phyloP scores from a whole-genome alignment of 2,888 invertebrate species.

The Stenurella melanura region DNA sequence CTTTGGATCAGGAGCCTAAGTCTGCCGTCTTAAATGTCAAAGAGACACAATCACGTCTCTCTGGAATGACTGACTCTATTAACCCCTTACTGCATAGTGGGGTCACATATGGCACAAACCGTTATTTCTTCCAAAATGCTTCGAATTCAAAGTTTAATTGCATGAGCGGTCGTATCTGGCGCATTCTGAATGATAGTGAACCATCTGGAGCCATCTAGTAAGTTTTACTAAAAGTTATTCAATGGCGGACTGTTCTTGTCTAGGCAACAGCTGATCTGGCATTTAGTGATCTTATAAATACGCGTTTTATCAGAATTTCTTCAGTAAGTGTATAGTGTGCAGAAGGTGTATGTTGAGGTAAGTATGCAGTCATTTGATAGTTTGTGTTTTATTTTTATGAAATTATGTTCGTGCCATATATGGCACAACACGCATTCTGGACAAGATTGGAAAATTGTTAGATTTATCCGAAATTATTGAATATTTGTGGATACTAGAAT shows the following conservation, averaged over 20 bases:
- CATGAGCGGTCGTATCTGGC: no score
- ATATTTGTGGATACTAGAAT: constrained; percentile 10
- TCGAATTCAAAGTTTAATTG: no score
- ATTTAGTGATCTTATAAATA: neutral
- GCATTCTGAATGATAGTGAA: neutral
- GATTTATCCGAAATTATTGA: neutral
- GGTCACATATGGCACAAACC: constrained; percentile 14
- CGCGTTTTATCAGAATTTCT: neutral
- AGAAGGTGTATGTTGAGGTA: constrained; percentile 1
- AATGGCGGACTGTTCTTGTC: neutral
- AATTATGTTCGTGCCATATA: constrained; percentile 37
- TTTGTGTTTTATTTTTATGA: neutral
- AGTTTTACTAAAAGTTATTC: neutral
- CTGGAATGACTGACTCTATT: no score
- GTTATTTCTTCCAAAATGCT: neutral
- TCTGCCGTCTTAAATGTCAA: no score
- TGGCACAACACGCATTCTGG: constrained; percentile 15
- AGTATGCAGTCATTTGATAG: neutral
- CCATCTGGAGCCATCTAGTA: neutral
- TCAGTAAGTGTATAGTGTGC: neutral
- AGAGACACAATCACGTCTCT: no score
- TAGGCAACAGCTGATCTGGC: neutral
- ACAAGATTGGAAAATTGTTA: constrained; percentile 8
- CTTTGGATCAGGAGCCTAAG: no score
- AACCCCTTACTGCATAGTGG: constrained; percentile 8